These are phyloP conservation scores for Rhaphigaster nebulosa DNA, from an alignment of 2,888 invertebrate genomes.

Conservation along the genomic window DNA sequence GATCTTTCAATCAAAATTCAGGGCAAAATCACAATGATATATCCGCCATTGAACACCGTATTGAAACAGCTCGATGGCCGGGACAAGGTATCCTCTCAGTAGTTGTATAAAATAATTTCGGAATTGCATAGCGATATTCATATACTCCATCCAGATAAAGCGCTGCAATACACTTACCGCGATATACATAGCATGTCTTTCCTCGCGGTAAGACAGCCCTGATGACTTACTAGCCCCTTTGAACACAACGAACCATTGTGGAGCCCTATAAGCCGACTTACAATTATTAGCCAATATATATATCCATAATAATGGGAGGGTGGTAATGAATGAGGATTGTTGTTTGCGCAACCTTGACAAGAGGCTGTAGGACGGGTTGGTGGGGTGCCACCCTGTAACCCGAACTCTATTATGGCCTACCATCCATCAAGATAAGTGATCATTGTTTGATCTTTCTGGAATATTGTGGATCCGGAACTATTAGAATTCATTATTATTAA, in stretches of 20 bases:
- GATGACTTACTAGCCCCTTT: background rate
- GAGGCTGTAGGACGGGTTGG: background rate
- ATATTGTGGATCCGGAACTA: background rate
- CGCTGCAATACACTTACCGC: background rate
- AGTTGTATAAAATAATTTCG: background rate
- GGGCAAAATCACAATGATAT: too few relatives aligned
- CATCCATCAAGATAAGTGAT: background rate
- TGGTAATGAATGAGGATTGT: slow-evolving; percentile 19
- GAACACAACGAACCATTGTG: background rate
- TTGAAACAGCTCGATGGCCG: too few relatives aligned
- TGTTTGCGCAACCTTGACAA: slow-evolving; percentile 47
- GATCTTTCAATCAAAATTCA: too few relatives aligned
- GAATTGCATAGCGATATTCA: background rate
- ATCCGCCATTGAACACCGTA: too few relatives aligned
- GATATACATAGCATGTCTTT: too few relatives aligned
- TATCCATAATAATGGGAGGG: slow-evolving; percentile 43
- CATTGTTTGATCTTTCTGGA: background rate
- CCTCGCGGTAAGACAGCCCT: background rate
- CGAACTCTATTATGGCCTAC: background rate
- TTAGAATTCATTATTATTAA: background rate
- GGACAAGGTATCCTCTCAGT: too few relatives aligned
- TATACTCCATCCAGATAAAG: background rate
- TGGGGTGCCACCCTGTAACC: background rate
- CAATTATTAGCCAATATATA: slow-evolving; percentile 44
- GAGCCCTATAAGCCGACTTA: background rate